Conservation (phyloP, 2,888 invertebrate genomes). For the Meteorus colon region DNA sequence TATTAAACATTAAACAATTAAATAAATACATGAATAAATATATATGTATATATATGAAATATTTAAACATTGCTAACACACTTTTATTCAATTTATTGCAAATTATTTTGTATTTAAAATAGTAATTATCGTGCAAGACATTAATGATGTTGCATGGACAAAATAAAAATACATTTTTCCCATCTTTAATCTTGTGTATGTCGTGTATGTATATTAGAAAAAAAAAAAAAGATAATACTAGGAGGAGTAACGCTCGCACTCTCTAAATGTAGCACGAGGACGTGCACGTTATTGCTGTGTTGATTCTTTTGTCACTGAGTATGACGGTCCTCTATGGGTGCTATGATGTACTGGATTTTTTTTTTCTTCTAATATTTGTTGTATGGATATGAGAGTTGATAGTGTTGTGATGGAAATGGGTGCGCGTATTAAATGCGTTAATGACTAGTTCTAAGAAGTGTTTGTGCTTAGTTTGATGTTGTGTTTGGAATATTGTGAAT, state of each 20-base stretch:
- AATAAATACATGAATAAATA: not conserved
- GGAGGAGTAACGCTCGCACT: constrained; percentile 34
- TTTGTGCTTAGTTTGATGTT: no score
- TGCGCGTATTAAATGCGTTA: not conserved
- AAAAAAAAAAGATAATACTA: not conserved
- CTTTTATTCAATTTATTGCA: not conserved
- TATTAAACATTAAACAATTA: not conserved
- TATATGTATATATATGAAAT: not conserved
- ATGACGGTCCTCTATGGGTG: constrained; percentile 12
- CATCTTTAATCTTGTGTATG: not conserved
- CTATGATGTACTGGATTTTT: not conserved
- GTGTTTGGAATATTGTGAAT: no score
- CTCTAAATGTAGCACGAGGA: constrained; percentile 62
- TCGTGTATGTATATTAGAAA: not conserved
- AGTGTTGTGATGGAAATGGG: not conserved
- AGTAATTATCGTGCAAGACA: not conserved
- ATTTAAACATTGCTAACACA: no score
- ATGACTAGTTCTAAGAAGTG: constrained; percentile 7
- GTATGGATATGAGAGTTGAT: not conserved
- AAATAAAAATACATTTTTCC: not conserved
- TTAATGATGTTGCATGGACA: not conserved
- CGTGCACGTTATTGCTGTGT: constrained; percentile 58
- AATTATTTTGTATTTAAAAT: not conserved
- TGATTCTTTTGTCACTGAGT: constrained; percentile 56
- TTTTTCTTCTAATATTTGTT: not conserved